Percentiles rank a stretch among this genome's conserved stretches.
Evolutionary conservation across 92 coral and sea anemone species (phyloP).

Genomic region (Palythoa caribaeorum): DNA sequence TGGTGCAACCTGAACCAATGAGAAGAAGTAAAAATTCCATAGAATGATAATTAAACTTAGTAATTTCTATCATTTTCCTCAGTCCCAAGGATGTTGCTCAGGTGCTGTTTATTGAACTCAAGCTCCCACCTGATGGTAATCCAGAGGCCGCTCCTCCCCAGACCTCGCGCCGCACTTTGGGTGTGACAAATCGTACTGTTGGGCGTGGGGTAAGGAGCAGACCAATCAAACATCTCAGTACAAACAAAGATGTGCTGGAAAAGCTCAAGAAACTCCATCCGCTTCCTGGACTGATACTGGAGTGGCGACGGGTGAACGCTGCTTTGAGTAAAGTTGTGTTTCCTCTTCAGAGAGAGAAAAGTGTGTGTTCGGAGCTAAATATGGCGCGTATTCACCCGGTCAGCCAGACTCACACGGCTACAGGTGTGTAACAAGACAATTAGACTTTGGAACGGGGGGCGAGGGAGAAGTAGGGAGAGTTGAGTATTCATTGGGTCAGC

Average conservation of each 20-base stretch:
- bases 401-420: constrained; percentile 91
- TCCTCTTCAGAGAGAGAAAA: constrained; percentile 89
- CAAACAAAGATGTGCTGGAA: constrained; percentile 93
- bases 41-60: no score
- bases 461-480: no score
- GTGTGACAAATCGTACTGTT: constrained; percentile 71
- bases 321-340: constrained; percentile 95
- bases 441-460: no score
- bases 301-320: constrained; percentile 96
- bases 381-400: constrained; percentile 89
- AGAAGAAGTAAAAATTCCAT: no score
- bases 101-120: constrained; percentile 91
- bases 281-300: constrained; percentile 84
- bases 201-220: constrained; percentile 72
- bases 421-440: constrained; percentile 36
- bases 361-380: constrained; percentile 59
- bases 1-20: no score
- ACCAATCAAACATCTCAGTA: constrained; percentile 83
- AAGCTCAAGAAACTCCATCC: constrained; percentile 88
- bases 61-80: neutral
- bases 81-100: constrained; percentile 88
- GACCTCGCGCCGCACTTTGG: constrained; percentile 68
- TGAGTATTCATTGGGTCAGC: constrained; percentile 74
- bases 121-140: constrained; percentile 91
- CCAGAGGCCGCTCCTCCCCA: constrained; percentile 53